Base-by-base conservation (phyloP, 2,113 vertebrate species). In the Balaenoptera acutorostrata region DNA sequence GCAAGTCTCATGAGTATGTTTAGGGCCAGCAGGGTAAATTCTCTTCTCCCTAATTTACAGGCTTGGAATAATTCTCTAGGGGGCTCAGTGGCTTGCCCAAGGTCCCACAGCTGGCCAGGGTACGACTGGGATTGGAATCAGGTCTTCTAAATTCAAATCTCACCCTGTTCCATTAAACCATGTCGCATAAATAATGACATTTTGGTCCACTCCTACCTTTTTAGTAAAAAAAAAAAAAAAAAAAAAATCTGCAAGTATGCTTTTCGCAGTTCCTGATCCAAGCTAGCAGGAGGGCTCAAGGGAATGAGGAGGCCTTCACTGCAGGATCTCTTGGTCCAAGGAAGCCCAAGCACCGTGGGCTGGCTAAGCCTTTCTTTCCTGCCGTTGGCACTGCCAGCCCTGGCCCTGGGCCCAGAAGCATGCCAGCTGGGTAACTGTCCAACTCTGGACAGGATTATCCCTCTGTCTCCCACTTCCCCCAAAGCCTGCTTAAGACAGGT, bases 401-500 rank as follows among this genome's bases (percentile, higher is more conserved):
- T 11, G 14, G 81, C 27, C 41, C 39, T 33, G 36, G 21, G 17
- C 82, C 64, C 2, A 0, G 10, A 95, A 97, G 82, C 46, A 85
- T 0, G 75, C 69, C 86, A 94, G 84, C 90, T 96, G 71, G 25
- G n/a, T 68, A 52, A 90, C 52, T 69, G 93, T 69, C 61, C 74
- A 59, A 39, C 29, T 31, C 75, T 0, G 0, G 96, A 75, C 21
- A 96, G 23, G 92, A 97, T 95, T 95, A 97, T 44, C 59, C 18
- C 92, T 96, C 86, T 75, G 93, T 82, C 63, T 86, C 95, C 66
- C 61, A 71, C 63, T 98, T 88, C 3, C 71, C 90, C 52, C 39
- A 61, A 63, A 85, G 77, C 68, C 78, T 78, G 75, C 74, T 78
- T 57, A n/a, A 63, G 71, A 84, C 18, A 66, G 31, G 64, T 66